These are phyloP conservation scores for Bombus polaris DNA, from an alignment of 1,140 invertebrate genomes.

Conservation along the genomic window DNA sequence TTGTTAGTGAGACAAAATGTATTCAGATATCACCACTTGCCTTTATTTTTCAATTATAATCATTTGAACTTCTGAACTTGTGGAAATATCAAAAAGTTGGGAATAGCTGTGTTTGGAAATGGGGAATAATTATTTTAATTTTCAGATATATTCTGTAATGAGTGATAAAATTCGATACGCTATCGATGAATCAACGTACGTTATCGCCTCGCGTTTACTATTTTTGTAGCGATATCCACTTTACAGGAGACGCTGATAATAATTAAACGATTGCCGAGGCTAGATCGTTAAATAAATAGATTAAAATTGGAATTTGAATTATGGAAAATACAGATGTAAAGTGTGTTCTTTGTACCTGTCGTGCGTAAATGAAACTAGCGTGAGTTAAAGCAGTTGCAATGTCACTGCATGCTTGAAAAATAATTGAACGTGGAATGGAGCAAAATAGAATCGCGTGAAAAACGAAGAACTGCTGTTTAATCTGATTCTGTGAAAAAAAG, in stretches of 20 bases:
- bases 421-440: neutral
- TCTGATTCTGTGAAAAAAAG: neutral
- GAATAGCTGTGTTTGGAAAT: too few species aligned
- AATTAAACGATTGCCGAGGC: neutral
- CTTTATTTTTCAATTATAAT: too few species aligned
- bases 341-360: neutral
- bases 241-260: neutral
- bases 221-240: neutral
- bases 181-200: neutral
- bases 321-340: neutral
- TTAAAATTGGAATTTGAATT: neutral
- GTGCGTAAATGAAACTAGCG: neutral
- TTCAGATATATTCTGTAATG: neutral
- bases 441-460: neutral
- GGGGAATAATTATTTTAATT: neutral
- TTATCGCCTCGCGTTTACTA: neutral
- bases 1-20: too few species aligned
- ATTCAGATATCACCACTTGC: too few species aligned
- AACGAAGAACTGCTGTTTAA: neutral
- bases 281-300: neutral
- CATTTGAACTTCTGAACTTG: neutral
- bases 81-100: neutral
- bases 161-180: neutral
- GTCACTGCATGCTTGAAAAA: neutral
- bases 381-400: neutral